Conservation (phyloP, 2,113 vertebrate genomes). For the Corynorhinus townsendii region DNA sequence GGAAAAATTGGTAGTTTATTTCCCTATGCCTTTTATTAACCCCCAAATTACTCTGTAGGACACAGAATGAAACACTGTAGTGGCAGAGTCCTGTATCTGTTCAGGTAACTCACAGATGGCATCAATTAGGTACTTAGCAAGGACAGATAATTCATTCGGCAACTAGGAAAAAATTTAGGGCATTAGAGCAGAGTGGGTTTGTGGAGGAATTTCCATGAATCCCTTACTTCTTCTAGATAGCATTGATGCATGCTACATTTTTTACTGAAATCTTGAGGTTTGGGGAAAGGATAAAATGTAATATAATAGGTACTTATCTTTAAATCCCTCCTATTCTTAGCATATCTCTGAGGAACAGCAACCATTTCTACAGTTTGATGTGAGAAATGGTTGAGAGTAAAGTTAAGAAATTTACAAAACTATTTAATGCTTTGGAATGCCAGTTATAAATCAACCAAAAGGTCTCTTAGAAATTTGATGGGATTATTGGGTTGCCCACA, state of each 20-base stretch:
- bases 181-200: not conserved
- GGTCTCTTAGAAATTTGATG: not conserved
- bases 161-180: not conserved
- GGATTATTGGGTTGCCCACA: not conserved
- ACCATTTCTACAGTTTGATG: not conserved
- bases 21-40: not conserved
- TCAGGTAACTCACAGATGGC: not conserved
- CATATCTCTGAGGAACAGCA: conserved; percentile 17
- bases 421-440: conserved; percentile 23
- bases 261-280: conserved; percentile 6
- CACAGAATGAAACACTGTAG: not conserved
- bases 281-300: conserved; percentile 9
- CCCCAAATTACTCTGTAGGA: not conserved
- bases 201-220: conserved; percentile 12
- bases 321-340: conserved; percentile 32
- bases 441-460: conserved; percentile 32
- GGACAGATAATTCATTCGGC: not conserved
- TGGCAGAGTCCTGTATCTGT: not conserved
- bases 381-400: not conserved
- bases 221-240: not conserved
- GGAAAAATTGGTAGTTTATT: not conserved
- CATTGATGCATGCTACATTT: not conserved
- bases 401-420: conserved; percentile 11
- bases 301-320: conserved; percentile 33
- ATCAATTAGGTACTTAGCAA: not conserved